phyloP scores from a whole-genome alignment of 2,797 vertebrate genomes.

The Gastrophryne carolinensis region DNA sequence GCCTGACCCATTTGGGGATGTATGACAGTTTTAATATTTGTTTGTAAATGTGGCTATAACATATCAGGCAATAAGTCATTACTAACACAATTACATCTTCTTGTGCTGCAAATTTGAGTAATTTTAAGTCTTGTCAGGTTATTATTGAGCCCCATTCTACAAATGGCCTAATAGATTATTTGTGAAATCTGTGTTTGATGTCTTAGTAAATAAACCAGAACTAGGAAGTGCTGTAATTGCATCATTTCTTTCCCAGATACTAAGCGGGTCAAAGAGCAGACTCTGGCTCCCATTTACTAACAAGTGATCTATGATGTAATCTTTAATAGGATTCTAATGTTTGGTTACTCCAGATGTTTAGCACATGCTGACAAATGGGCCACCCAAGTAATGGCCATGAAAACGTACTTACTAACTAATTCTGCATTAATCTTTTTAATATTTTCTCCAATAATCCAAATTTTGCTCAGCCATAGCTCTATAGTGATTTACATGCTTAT shows the following conservation, averaged over 20 bases:
- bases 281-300: slow-evolving; percentile 3
- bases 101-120: slow-evolving; percentile 22
- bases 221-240: slow-evolving; percentile 19
- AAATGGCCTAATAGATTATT: slow-evolving; percentile 33
- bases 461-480: too few relatives aligned
- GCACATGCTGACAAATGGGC: slow-evolving; percentile 35
- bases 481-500: too few relatives aligned
- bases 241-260: neutral
- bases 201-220: slow-evolving; percentile 50
- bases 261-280: slow-evolving; percentile 35
- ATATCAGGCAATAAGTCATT: too few relatives aligned
- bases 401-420: neutral
- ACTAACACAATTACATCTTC: too few relatives aligned
- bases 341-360: slow-evolving; percentile 35
- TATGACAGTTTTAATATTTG: too few relatives aligned
- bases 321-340: slow-evolving; percentile 33
- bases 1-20: too few relatives aligned
- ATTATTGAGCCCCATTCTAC: slow-evolving; percentile 17
- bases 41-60: too few relatives aligned
- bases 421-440: neutral
- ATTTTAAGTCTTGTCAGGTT: slow-evolving; percentile 21
- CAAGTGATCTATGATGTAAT: slow-evolving; percentile 29
- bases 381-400: slow-evolving; percentile 23
- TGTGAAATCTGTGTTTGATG: slow-evolving; percentile 24
- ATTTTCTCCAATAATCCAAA: too few relatives aligned